Conservation (phyloP, 2,113 vertebrate genomes). For the Sturnira hondurensis region DNA sequence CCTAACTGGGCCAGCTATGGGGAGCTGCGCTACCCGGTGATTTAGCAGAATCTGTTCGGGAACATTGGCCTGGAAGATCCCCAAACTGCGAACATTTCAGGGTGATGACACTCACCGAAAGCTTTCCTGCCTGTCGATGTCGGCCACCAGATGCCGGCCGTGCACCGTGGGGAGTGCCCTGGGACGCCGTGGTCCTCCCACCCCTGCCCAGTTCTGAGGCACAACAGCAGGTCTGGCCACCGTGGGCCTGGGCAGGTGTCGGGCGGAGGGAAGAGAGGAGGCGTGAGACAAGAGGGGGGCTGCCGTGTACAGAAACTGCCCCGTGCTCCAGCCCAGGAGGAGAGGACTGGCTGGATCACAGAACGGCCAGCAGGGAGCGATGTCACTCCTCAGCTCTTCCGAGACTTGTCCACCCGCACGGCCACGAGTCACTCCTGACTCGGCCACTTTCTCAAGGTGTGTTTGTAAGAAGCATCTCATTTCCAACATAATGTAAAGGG, state of each 20-base stretch:
- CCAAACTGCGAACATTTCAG: too few relatives aligned
- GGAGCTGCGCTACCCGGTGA: neutral
- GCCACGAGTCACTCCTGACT: slow-evolving; percentile 49
- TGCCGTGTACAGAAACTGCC: neutral
- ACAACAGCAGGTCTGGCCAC: fast-evolving
- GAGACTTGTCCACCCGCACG: neutral
- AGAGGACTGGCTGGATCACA: fast-evolving
- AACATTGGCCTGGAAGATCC: neutral
- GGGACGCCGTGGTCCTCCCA: neutral
- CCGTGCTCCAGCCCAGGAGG: neutral
- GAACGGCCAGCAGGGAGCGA: neutral
- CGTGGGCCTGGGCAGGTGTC: neutral
- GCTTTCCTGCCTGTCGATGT: neutral
- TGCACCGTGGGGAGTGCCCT: fast-evolving
- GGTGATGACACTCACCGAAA: fast-evolving
- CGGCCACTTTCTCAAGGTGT: slow-evolving; percentile 38
- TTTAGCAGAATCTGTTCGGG: neutral
- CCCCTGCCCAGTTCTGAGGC: neutral
- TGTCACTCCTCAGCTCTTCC: neutral
- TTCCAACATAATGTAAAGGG: slow-evolving; percentile 41
- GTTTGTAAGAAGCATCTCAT: slow-evolving; percentile 44
- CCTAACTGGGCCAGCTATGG: neutral
- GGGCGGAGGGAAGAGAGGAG: neutral
- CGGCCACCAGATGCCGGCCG: neutral
- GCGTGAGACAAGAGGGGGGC: fast-evolving